A percentile compares a stretch with the other conserved stretches of the same genome.
Evolutionary conservation across 1,140 invertebrate species (phyloP).

Genomic region (Dreissena rostriformis): DNA sequence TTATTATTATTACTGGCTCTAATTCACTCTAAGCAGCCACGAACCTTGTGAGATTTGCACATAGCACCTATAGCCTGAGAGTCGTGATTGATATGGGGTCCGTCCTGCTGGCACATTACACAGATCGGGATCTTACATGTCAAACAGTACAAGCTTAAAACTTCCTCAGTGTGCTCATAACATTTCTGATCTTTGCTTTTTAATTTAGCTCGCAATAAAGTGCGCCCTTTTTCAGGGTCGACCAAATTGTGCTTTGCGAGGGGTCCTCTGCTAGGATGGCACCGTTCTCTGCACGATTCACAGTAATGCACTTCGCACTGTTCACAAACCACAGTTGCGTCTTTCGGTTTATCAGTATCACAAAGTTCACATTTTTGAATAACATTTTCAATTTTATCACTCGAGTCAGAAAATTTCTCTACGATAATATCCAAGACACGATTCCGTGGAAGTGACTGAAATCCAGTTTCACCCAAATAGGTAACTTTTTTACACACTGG

Average conservation of each 20-base stretch:
- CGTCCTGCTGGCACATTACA: conserved; percentile 89
- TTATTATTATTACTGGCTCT: not conserved
- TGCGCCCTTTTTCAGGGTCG: conserved; percentile 83
- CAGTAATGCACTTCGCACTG: conserved; percentile 98
- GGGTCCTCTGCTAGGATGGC: conserved; percentile 95
- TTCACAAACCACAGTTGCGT: conserved; percentile 95
- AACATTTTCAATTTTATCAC: conserved; percentile 84
- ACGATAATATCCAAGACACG: conserved; percentile 96
- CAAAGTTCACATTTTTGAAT: conserved; percentile 95
- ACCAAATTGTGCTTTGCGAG: conserved; percentile 93
- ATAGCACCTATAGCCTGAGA: conserved; percentile 93
- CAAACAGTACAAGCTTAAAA: conserved; percentile 93
- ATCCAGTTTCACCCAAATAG: conserved; percentile 96
- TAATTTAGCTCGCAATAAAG: conserved; percentile 76
- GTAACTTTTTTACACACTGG: conserved; percentile 93
- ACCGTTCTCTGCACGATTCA: conserved; percentile 93
- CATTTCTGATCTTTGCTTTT: conserved; percentile 86
- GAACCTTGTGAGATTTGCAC: conserved; percentile 98
- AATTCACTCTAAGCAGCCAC: conserved; percentile 45
- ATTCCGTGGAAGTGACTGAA: conserved; percentile 95
- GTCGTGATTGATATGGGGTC: conserved; percentile 91
- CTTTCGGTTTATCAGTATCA: conserved; percentile 88
- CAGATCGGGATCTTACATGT: conserved; percentile 94
- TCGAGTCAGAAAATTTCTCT: conserved; percentile 87
- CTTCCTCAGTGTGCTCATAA: conserved; percentile 90